phyloP scores from a whole-genome alignment of 1,140 invertebrate genomes.

The Drosophila arawakana region DNA sequence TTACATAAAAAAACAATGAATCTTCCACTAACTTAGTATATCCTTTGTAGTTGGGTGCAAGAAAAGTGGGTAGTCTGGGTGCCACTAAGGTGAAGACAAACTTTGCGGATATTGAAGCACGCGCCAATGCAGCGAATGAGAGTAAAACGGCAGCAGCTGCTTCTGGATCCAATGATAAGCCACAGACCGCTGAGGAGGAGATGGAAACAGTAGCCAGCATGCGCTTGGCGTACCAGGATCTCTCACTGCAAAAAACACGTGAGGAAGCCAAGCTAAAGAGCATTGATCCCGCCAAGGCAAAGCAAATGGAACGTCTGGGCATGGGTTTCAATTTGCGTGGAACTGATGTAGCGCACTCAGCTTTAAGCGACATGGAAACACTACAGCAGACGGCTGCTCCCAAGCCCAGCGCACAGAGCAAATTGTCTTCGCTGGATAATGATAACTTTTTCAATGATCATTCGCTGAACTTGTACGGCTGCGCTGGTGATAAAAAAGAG shows the following conservation, averaged over 20 bases:
- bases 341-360: constrained; percentile 94
- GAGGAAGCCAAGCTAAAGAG: constrained; percentile 91
- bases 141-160: constrained; percentile 84
- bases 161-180: constrained; percentile 75
- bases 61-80: constrained; percentile 95
- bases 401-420: constrained; percentile 52
- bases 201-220: constrained; percentile 89
- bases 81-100: constrained; percentile 98
- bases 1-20: neutral
- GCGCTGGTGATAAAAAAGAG: constrained; percentile 63
- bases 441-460: constrained; percentile 85
- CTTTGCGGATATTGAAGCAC: constrained; percentile 97
- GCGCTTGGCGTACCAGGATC: constrained; percentile 95
- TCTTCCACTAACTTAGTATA: neutral
- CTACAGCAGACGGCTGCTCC: constrained; percentile 90
- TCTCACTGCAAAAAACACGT: constrained; percentile 91
- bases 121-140: constrained; percentile 93
- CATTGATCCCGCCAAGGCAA: constrained; percentile 94
- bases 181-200: constrained; percentile 85
- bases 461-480: constrained; percentile 63
- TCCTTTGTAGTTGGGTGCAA: constrained; percentile 87
- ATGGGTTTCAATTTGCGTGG: constrained; percentile 88
- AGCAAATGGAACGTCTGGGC: constrained; percentile 96
- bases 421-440: constrained; percentile 57
- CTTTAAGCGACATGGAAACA: constrained; percentile 95